Base-by-base conservation (phyloP, 2,888 invertebrate genomes). In the Agonopterix heracliana region DNA sequence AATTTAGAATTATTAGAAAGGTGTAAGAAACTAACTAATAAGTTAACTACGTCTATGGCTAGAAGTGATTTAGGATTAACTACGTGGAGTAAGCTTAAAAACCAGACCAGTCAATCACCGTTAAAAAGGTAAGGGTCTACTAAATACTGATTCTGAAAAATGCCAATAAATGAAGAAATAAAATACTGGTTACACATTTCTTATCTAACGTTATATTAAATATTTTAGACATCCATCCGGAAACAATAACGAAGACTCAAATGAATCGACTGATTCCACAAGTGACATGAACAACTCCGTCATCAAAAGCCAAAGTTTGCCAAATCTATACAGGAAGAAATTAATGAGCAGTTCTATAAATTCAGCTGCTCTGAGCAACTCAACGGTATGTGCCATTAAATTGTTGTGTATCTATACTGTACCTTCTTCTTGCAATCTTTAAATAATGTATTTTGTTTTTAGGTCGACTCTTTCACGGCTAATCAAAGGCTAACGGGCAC, bases 51-150 rank as follows among this genome's bases (percentile, higher is more conserved):
- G 56, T 94, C 95, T 62, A 96, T 96, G 96, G 94, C 94, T 54
- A 93, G 94, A 74, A 96, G 96, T 52, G 96, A 96, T 80, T 94
- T 95, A 68, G 94, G 94, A 62, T 94, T 95, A 81, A 96, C 96
- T 59, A 95, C 96, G 43, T 96, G 96, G 94, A 95, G 95, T 82
- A 95, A 95, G 77, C 89, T 96, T 69, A 94, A 94, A 84, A 92
- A 92, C 74, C 92, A 93, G 69, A 91, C 90, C 67, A 90, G 90
- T 76, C 91, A 93, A 63, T 89, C 91, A 60, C 91, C 91, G 61
- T 82, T 93, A 66, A 89, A 91, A 69, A 90, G 92, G 91, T 91
- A 82, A 79, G 57, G 52, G 53, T 51, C 41, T 38, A n/a, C 3
- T 38, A 38, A 10, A 38, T 5, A 38, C 5, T 38, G 10, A n/a